Base-by-base conservation (phyloP, 2,888 invertebrate genomes). In the Meiosimyza decipiens region DNA sequence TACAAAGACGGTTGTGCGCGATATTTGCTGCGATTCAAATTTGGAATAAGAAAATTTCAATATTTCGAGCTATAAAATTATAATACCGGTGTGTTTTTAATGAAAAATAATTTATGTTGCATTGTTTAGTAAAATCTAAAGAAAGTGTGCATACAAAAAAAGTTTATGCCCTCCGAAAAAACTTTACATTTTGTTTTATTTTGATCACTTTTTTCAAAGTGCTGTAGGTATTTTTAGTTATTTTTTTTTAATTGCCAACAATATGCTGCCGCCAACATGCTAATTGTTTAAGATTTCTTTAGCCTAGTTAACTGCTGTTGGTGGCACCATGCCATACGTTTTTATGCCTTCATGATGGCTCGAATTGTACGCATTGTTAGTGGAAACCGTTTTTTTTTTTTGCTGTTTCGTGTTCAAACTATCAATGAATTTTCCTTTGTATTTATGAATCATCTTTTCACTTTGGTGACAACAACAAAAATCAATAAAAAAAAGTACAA, bases 211-310 rank as follows among this genome's bases (percentile, higher is more conserved):
- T 40, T 40, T 7, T 40, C 40, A 28, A 28, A 28, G 28, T 28
- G 28, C 28, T 28, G 3, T 40, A 40, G 1, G 40, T 28, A 9
- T 40, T 40, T 40, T 40, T 40, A 9, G 40, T 40, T 40, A 2
- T 40, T 40, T 40, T 40, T 40, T 40, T 40, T 40, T 40, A 40
- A 9, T 59, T 6, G 57, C 16, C 57, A 59, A n/a, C 16, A 49
- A 15, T 47, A 63, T 18, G 50, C 13, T 50, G 11, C 22, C 13
- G 22, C 13, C 12, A 64, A 51, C 64, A 50, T 64, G 51, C 52
- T 51, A 64, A 64, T 51, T 64, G 51, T 22, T 40, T 22, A 28
- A 51, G 75, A 76, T 76, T 78, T 77, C 77, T 77, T 74, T 73
- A 70, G 65, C 65, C 65, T 65, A 73, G 65, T 52, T 73, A 69